Evolutionary conservation across 2,113 vertebrate genomes (phyloP), one percentile per base, ranked within the genome.

Genomic region (Gadus macrocephalus): DNA sequence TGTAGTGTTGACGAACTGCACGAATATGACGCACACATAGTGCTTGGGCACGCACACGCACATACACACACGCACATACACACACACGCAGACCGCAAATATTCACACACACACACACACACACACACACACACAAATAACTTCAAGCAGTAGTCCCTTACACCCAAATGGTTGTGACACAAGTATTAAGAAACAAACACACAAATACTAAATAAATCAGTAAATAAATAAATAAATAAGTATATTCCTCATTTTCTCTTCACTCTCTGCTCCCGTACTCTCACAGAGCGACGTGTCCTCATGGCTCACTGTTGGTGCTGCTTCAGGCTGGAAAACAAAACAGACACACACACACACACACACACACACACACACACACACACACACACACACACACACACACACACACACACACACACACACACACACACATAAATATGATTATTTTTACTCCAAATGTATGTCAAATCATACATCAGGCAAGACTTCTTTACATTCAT

Each of bases 241-340:
- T 25, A 25, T 25, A 25, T 25, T 25, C 25, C 25, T 25, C 25
- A 25, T 25, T 35, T 35, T 35, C 31, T 35, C 31, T 35, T 4
- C 31, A 35, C 31, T 35, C 31, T 35, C 31, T 4, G 6, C 31
- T 35, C 31, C 28, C 6, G 6, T 35, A 35, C 31, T 35, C 31
- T 35, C 31, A 35, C 31, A 35, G 6, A 35, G 31, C 6, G 31
- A 7, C 1, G 31, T 35, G 31, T 35, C 31, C 31, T 35, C 31
- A 63, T 68, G 71, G 77, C 85, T 87, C 73, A 90, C 85, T 88
- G 88, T 86, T 91, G 89, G 85, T 88, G 84, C 70, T 87, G 88
- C 86, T 91, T 91, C 82, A 91, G 78, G 85, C 89, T 91, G 83
- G 72, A 83, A 85, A 78, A 53, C 58, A 78, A 64, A 80, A 84